Conservation (phyloP, 2,113 vertebrate genomes). For the Chrysemys picta region DNA sequence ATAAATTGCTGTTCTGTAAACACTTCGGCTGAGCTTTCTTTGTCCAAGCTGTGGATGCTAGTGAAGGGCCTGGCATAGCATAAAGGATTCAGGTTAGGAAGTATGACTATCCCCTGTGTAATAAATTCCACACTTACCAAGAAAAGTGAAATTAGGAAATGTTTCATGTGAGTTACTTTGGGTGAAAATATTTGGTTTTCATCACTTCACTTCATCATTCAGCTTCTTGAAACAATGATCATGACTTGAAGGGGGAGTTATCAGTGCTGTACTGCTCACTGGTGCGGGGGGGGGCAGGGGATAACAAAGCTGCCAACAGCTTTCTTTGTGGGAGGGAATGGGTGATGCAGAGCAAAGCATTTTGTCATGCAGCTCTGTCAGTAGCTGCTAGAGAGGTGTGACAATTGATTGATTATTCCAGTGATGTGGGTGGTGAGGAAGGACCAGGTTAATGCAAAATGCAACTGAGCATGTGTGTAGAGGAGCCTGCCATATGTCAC, state of each 20-base stretch:
- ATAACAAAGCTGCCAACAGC: conserved; percentile 59
- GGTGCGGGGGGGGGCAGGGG: conserved; percentile 14
- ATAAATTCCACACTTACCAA: neutral
- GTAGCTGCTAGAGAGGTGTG: conserved; percentile 53
- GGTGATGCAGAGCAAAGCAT: neutral
- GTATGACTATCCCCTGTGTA: neutral
- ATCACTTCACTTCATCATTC: conserved; percentile 61
- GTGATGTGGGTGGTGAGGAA: neutral
- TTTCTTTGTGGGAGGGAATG: conserved; percentile 56
- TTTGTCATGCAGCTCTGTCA: conserved; percentile 50
- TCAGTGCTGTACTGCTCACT: conserved; percentile 63
- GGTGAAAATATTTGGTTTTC: neutral
- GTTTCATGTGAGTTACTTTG: neutral
- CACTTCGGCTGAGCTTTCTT: neutral
- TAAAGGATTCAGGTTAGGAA: neutral
- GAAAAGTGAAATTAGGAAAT: neutral
- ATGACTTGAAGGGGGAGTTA: conserved; percentile 25
- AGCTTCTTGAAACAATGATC: conserved; percentile 35
- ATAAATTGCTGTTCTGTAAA: neutral
- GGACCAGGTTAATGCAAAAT: neutral
- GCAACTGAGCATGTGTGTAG: neutral
- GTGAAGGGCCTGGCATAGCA: neutral
- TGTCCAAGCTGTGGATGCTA: neutral
- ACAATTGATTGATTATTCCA: conserved; percentile 45
- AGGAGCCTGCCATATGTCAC: neutral